These are phyloP conservation scores for Magallana angulata DNA, from an alignment of 1,140 invertebrate species.

Conservation along the genomic window DNA sequence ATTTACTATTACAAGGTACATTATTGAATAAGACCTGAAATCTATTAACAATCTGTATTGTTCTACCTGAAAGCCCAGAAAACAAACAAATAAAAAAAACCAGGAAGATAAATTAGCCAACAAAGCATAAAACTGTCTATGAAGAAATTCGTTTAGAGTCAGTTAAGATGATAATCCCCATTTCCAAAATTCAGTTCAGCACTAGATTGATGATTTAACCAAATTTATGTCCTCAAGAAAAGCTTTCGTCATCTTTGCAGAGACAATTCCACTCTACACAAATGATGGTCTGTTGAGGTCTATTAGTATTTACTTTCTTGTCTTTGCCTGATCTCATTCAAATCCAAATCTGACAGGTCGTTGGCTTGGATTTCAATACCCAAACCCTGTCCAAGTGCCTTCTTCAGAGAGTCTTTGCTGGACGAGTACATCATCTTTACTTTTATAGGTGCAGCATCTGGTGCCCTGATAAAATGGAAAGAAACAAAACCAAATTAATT, in stretches of 20 bases:
- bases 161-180: neutral
- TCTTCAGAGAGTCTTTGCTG: conserved; percentile 15
- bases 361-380: conserved; percentile 15
- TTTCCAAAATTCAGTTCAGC: conserved; percentile 13
- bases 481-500: neutral
- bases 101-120: neutral
- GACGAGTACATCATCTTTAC: conserved; percentile 12
- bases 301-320: conserved; percentile 19
- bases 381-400: conserved; percentile 3
- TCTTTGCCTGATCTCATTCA: neutral
- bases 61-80: neutral
- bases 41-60: neutral
- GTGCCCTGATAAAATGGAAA: neutral
- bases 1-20: neutral
- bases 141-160: neutral
- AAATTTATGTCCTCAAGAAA: neutral
- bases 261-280: neutral
- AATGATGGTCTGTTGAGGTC: neutral
- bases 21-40: neutral
- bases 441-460: neutral
- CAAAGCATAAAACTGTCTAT: neutral
- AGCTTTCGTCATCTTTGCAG: conserved; percentile 1
- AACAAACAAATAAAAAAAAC: neutral
- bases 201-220: conserved; percentile 10
- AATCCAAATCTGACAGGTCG: neutral